A percentile compares a stretch with the other conserved stretches of the same genome.
phyloP scores from a whole-genome alignment of 2,888 invertebrate genomes.

The Hololepta plana region DNA sequence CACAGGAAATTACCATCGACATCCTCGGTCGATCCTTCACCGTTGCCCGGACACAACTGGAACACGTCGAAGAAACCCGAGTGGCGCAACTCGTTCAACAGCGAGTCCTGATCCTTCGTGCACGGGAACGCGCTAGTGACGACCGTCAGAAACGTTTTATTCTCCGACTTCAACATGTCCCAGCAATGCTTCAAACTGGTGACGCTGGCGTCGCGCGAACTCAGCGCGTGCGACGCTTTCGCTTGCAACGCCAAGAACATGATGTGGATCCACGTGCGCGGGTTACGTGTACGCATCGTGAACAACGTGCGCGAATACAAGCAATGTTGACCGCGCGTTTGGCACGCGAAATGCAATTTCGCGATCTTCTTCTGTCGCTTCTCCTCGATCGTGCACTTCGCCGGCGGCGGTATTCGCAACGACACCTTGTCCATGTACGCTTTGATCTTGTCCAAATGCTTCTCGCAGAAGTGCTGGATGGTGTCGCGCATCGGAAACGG shows the following conservation, averaged over 20 bases:
- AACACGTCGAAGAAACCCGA: conserved; percentile 88
- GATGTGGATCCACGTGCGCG: conserved; percentile 85
- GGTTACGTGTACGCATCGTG: conserved; percentile 61
- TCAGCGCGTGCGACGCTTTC: conserved; percentile 55
- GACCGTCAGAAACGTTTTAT: conserved; percentile 72
- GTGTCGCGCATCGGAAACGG: conserved; percentile 84
- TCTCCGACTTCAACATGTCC: conserved; percentile 86
- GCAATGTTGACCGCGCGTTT: conserved; percentile 67
- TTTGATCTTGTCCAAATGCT: conserved; percentile 82
- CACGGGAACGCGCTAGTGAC: conserved; percentile 91
- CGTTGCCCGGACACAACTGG: conserved; percentile 48
- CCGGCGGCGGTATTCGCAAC: conserved; percentile 71
- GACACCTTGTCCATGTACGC: conserved; percentile 79
- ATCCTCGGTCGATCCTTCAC: no score
- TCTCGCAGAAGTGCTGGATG: conserved; percentile 91
- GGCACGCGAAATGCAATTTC: conserved; percentile 79
- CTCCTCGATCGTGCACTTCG: conserved; percentile 89
- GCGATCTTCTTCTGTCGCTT: conserved; percentile 69
- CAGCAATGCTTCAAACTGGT: conserved; percentile 80
- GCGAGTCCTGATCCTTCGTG: conserved; percentile 72
- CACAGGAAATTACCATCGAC: no score
- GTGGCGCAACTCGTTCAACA: conserved; percentile 69
- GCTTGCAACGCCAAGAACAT: conserved; percentile 91
- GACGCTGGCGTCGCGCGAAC: conserved; percentile 64
- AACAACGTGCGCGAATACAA: conserved; percentile 67